These are phyloP conservation scores for Pseudorasbora parva DNA, from an alignment of 2,113 vertebrate genomes.

Conservation along the genomic window DNA sequence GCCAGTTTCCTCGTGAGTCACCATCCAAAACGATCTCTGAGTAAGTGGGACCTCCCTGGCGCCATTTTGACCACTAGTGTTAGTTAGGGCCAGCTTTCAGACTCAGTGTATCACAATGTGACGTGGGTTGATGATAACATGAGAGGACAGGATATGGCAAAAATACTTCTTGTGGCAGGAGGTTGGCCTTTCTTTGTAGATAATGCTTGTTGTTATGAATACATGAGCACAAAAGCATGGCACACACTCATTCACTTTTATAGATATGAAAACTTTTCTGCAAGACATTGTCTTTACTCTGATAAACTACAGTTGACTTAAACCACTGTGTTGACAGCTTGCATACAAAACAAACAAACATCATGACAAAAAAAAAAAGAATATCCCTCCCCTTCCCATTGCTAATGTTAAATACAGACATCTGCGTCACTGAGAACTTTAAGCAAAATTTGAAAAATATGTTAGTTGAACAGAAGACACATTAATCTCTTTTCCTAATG, in stretches of 20 bases:
- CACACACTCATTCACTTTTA: neutral
- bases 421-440: neutral
- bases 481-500: neutral
- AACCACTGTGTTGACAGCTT: neutral
- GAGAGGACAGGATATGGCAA: neutral
- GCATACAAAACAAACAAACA: neutral
- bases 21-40: constrained; percentile 5
- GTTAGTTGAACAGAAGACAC: neutral
- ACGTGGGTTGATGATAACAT: neutral
- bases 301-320: neutral
- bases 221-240: neutral
- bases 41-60: constrained; percentile 1
- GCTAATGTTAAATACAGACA: neutral
- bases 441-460: neutral
- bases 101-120: neutral
- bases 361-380: neutral
- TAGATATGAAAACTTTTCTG: too few relatives aligned
- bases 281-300: neutral
- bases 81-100: neutral
- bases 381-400: neutral
- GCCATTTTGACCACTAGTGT: neutral
- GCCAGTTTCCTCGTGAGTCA: constrained; percentile 29
- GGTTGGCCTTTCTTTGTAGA: neutral
- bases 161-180: neutral
- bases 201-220: neutral